phyloP scores from a whole-genome alignment of 1,140 invertebrate species.

The Bradynema listronoti region DNA sequence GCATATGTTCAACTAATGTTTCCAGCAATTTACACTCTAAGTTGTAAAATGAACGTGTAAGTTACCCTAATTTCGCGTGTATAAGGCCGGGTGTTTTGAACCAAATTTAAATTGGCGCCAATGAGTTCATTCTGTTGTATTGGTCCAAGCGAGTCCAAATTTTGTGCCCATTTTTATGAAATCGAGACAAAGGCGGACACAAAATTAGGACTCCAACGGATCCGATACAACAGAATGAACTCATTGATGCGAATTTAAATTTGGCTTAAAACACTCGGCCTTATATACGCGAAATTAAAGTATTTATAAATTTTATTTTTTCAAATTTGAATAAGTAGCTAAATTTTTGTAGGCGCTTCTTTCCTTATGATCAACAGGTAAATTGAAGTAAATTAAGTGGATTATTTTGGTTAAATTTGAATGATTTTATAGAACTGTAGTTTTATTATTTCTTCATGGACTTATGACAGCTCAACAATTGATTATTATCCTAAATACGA shows the following conservation, averaged over 20 bases:
- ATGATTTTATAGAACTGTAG: slow-evolving; percentile 40
- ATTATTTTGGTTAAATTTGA: background rate
- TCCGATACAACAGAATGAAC: no score
- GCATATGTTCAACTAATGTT: slow-evolving; percentile 55
- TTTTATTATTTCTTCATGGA: slow-evolving; percentile 57
- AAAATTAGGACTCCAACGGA: no score
- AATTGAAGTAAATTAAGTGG: background rate
- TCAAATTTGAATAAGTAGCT: slow-evolving; percentile 1
- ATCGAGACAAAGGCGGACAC: no score
- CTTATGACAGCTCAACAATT: slow-evolving; percentile 50
- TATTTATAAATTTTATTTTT: background rate
- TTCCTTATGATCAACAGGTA: slow-evolving; percentile 45
- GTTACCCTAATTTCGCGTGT: no score
- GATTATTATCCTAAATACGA: slow-evolving; percentile 42
- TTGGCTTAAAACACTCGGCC: no score
- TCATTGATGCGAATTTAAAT: no score
- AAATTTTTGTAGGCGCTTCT: slow-evolving; percentile 27
- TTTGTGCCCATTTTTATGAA: no score
- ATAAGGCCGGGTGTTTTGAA: no score
- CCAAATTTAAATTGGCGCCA: no score
- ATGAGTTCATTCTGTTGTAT: no score
- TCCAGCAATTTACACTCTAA: slow-evolving; percentile 55
- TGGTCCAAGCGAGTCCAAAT: no score
- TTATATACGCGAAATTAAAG: no score
- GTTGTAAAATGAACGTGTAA: slow-evolving; percentile 54